These are phyloP conservation scores for Drosophila planitibia DNA, from an alignment of 2,888 invertebrate genomes.

Conservation along the genomic window DNA sequence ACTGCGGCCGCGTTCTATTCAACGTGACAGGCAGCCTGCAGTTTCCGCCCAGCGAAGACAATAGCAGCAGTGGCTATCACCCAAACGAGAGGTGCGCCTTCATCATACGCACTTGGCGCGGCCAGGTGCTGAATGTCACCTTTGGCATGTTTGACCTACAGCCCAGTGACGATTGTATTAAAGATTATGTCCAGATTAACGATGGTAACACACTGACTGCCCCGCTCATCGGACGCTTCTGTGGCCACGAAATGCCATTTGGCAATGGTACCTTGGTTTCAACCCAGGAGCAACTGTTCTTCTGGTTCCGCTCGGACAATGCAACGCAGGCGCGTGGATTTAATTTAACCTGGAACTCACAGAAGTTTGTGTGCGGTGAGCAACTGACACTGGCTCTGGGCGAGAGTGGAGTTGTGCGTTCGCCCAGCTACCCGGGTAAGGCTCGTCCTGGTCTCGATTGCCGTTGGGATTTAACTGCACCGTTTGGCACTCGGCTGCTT, in stretches of 20 bases:
- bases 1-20: constrained; percentile 88
- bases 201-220: constrained; percentile 92
- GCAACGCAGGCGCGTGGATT: constrained; percentile 88
- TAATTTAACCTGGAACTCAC: constrained; percentile 91
- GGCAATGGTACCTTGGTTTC: constrained; percentile 89
- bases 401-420: constrained; percentile 90
- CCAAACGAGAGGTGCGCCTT: constrained; percentile 92
- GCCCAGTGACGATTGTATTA: constrained; percentile 87
- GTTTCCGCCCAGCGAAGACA: constrained; percentile 87
- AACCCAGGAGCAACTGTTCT: constrained; percentile 90
- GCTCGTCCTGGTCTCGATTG: constrained; percentile 94
- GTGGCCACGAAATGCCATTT: constrained; percentile 90
- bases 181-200: constrained; percentile 92
- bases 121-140: constrained; percentile 91
- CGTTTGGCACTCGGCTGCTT: constrained; percentile 90
- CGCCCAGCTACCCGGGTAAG: constrained; percentile 94
- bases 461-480: constrained; percentile 90
- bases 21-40: constrained; percentile 87
- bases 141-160: constrained; percentile 91
- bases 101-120: constrained; percentile 89
- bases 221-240: constrained; percentile 91
- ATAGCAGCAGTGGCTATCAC: constrained; percentile 84
- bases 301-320: constrained; percentile 92
- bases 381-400: constrained; percentile 84
- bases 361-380: constrained; percentile 90